A percentile compares a stretch with the other conserved stretches of the same genome.
phyloP scores from a whole-genome alignment of 2,797 vertebrate genomes.

The Pogoniulus pusillus region DNA sequence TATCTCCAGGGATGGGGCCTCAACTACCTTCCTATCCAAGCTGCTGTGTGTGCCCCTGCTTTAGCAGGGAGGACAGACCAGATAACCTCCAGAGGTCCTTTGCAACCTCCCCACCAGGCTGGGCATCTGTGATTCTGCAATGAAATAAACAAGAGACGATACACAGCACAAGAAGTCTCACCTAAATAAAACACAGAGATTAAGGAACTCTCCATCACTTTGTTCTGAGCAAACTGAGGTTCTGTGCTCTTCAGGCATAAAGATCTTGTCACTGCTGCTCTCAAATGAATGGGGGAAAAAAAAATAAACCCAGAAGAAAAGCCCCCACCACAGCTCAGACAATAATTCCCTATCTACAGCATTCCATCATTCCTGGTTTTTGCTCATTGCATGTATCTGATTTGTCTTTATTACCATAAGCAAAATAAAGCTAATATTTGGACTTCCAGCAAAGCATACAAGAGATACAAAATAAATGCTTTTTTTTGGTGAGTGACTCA shows the following conservation, averaged over 20 bases:
- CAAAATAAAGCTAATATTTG: neutral
- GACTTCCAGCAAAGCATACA: neutral
- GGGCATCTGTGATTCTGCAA: too few relatives aligned
- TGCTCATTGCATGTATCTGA: neutral
- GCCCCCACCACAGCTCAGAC: fast-evolving
- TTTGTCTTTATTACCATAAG: conserved; percentile 19
- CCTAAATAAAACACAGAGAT: neutral
- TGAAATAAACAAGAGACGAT: too few relatives aligned
- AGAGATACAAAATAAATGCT: neutral
- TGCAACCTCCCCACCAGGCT: too few relatives aligned
- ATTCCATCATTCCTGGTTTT: neutral
- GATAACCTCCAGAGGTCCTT: too few relatives aligned
- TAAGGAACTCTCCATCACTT: neutral
- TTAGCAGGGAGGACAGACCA: too few relatives aligned
- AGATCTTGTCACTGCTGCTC: neutral
- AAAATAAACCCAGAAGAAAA: too few relatives aligned
- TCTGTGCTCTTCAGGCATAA: neutral
- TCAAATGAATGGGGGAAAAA: fast-evolving
- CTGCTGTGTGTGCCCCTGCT: too few relatives aligned
- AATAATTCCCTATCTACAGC: fast-evolving
- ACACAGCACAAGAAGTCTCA: too few relatives aligned
- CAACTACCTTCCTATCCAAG: too few relatives aligned
- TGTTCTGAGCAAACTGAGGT: neutral
- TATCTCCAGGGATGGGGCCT: too few relatives aligned
- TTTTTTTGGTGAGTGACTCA: neutral